Conservation (phyloP, 2,113 vertebrate genomes). For the Murina feae region DNA sequence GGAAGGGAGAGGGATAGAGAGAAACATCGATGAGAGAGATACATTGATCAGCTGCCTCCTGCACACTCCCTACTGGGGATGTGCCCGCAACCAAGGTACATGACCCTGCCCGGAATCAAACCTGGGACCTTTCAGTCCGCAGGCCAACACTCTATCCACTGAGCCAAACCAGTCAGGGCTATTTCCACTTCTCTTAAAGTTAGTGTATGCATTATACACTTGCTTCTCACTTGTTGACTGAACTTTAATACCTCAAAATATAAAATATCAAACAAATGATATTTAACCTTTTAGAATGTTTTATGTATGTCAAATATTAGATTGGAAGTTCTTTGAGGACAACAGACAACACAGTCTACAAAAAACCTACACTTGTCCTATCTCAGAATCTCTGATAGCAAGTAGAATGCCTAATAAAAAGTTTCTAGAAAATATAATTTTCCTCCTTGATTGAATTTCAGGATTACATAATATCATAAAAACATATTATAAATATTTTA, state of each 20-base stretch:
- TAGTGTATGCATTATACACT: background rate
- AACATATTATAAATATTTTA: conserved; percentile 19
- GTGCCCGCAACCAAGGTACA: too few species aligned
- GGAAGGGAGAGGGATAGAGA: too few species aligned
- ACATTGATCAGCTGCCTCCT: too few species aligned
- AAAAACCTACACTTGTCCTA: background rate
- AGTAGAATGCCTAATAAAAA: background rate
- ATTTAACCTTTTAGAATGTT: background rate
- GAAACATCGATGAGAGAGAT: too few species aligned
- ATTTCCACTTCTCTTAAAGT: background rate
- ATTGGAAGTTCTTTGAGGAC: background rate
- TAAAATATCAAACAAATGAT: background rate
- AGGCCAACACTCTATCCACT: too few species aligned
- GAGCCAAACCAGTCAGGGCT: too few species aligned
- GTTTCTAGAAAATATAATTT: background rate
- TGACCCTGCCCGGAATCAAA: too few species aligned
- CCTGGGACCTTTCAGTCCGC: too few species aligned
- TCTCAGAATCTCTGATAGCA: background rate
- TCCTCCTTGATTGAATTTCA: background rate
- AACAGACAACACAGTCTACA: background rate
- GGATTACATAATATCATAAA: background rate
- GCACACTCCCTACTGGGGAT: too few species aligned
- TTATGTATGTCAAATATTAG: background rate
- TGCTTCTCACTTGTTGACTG: background rate
- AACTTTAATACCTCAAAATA: background rate